A percentile compares a stretch with the other conserved stretches of the same genome.
phyloP scores from a whole-genome alignment of 2,888 invertebrate species.

The Synergus gifuensis region DNA sequence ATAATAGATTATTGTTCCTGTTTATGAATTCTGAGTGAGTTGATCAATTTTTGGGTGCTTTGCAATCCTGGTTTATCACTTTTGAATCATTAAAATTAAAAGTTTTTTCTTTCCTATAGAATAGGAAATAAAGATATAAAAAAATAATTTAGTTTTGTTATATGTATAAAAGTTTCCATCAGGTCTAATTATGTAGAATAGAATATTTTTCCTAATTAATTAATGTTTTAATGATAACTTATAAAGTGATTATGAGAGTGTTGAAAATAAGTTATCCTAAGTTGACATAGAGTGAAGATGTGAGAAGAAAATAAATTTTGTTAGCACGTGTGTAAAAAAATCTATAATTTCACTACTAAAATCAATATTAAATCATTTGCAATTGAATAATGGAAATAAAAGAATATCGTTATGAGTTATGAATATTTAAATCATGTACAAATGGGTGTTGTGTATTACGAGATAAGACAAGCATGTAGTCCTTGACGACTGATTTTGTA shows the following conservation, averaged over 20 bases:
- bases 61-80: neutral
- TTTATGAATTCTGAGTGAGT: neutral
- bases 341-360: neutral
- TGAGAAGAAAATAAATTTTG: neutral
- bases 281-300: neutral
- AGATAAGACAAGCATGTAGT: neutral
- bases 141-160: neutral
- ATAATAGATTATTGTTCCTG: neutral
- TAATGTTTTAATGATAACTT: neutral
- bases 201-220: neutral
- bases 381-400: neutral
- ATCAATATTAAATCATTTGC: neutral
- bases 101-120: neutral
- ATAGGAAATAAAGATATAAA: neutral
- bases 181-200: neutral
- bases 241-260: neutral
- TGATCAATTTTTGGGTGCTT: neutral
- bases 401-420: neutral
- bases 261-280: neutral
- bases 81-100: neutral
- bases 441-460: neutral
- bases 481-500: neutral
- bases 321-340: neutral
- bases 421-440: neutral
- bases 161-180: neutral